phyloP scores from a whole-genome alignment of 2,113 vertebrate genomes.

The Coregonus clupeaformis region DNA sequence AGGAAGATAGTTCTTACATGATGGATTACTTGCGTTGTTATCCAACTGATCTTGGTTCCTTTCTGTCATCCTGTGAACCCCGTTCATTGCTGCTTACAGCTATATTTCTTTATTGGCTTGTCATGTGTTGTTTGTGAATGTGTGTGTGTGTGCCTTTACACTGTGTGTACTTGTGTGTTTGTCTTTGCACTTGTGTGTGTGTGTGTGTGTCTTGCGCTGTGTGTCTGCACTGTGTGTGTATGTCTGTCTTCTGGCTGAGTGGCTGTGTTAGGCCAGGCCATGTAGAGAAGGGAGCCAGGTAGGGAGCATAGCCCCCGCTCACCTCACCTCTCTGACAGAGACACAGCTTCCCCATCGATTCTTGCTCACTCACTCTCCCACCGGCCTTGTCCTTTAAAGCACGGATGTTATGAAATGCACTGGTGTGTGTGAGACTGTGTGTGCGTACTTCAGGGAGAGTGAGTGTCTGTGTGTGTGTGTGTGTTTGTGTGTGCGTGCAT shows the following conservation, averaged over 20 bases:
- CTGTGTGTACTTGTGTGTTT: conserved; percentile 2
- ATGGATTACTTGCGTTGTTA: no score
- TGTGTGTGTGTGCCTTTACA: neutral
- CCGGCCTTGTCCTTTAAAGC: conserved; percentile 69
- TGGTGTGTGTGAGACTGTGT: conserved; percentile 22
- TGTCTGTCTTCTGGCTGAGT: conserved; percentile 49
- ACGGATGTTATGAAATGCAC: conserved; percentile 42
- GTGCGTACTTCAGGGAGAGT: conserved; percentile 1
- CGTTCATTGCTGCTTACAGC: no score
- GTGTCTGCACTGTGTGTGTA: conserved; percentile 12
- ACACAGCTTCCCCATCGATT: conserved; percentile 61
- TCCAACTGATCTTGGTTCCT: no score
- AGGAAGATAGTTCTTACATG: no score
- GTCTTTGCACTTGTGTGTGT: neutral
- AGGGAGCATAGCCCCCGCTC: conserved; percentile 11
- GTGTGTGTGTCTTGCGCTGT: neutral
- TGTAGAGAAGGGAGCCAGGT: conserved; percentile 25
- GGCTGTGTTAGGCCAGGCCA: conserved; percentile 43
- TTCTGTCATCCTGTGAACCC: no score
- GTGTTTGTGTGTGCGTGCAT: conserved; percentile 25
- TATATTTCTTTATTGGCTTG: conserved; percentile 33
- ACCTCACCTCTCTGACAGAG: conserved; percentile 51
- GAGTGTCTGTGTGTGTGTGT: conserved; percentile 11
- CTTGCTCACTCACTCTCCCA: conserved; percentile 58
- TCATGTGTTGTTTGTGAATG: neutral